Evolutionary conservation across 2,113 vertebrate genomes (phyloP), one percentile per base, ranked within the genome.

Genomic region (Carettochelys insculpta): DNA sequence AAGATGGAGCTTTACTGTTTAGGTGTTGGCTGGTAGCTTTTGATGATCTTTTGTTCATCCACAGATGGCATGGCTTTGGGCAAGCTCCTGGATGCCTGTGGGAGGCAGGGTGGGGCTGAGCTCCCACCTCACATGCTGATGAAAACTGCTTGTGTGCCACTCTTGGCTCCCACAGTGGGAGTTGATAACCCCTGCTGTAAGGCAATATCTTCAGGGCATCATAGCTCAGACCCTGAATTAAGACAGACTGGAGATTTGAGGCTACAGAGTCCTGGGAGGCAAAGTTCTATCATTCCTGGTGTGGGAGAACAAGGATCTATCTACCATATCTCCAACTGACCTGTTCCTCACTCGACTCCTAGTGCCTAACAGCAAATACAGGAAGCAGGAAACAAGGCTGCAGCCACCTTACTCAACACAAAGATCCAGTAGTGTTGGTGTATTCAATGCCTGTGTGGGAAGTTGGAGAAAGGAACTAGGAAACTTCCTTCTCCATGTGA

Each of bases 161-260:
- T n/a, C n/a, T n/a, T n/a, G n/a, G n/a, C n/a, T n/a, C n/a, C n/a
- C n/a, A n/a, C n/a, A n/a, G n/a, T n/a, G n/a, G n/a, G n/a, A n/a
- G n/a, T n/a, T n/a, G n/a, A n/a, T n/a, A n/a, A n/a, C n/a, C n/a
- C n/a, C n/a, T n/a, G 24, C 41, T 86, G 16, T 48, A 27, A 52
- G 31, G 41, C 31, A 89, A 82, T 56, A 71, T 43, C 41, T 19
- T 58, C 43, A 61, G 43, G 76, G 68, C 34, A 48, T n/a, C 73
- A 52, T 25, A 45, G 17, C 0, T 0, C 65, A 77, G 38, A 24
- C 22, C 17, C 17, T 76, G n/a, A 51, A 83, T 86, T 50, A 41
- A 77, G 78, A 65, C 83, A 58, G 43, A 38, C 48, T 76, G 52
- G 6, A 47, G 38, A 65, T 29, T 48, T 79, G 41, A 65, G 61